Conservation (phyloP, 2,797 vertebrate species). For the Acipenser transmontanus region DNA sequence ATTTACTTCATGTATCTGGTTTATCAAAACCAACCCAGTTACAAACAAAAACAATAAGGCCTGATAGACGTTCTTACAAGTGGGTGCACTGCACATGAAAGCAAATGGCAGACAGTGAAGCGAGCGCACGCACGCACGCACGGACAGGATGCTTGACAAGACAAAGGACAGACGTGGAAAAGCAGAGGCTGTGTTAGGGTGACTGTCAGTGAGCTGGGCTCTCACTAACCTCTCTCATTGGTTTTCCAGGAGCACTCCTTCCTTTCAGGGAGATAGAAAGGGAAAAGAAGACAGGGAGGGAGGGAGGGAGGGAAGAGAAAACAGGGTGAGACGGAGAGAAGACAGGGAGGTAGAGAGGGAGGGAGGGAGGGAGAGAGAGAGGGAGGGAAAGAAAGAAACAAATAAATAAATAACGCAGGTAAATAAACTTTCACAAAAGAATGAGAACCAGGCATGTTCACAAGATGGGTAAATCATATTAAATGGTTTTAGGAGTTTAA, state of each 20-base stretch:
- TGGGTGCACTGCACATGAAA: no score
- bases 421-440: background rate
- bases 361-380: background rate
- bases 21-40: no score
- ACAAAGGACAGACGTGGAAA: conserved; percentile 51
- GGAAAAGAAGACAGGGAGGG: conserved; percentile 38
- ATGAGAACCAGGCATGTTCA: no score
- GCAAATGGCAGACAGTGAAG: conserved; percentile 46
- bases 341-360: conserved; percentile 22
- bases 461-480: no score
- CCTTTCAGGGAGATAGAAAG: conserved; percentile 62
- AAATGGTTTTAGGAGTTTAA: no score
- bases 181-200: conserved; percentile 23
- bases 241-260: conserved; percentile 88
- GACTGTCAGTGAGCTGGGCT: conserved; percentile 51
- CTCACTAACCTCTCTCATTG: conserved; percentile 93
- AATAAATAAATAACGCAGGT: background rate
- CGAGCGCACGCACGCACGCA: background rate
- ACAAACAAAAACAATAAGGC: no score
- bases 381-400: conserved; percentile 7
- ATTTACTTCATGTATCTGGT: no score
- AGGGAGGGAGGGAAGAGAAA: conserved; percentile 49
- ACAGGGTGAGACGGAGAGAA: conserved; percentile 21
- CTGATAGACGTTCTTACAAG: no score
- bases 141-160: conserved; percentile 49